phyloP scores from a whole-genome alignment of 2,888 invertebrate genomes.

The Dolichomitus sp. region DNA sequence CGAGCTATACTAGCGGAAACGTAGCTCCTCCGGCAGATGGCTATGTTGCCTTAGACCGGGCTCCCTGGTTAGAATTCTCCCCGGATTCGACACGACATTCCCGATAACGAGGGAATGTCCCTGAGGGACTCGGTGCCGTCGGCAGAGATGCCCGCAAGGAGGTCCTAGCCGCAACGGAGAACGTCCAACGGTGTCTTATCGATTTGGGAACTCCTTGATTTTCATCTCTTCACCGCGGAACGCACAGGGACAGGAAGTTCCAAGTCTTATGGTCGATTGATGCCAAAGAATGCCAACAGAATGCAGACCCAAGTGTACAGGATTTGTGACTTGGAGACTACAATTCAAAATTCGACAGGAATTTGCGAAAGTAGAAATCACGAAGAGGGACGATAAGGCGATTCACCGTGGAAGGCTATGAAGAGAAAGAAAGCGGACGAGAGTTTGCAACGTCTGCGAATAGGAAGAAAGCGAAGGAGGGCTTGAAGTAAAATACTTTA shows the following conservation, averaged over 20 bases:
- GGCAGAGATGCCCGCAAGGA: conserved; percentile 1
- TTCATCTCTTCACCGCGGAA: conserved; percentile 25
- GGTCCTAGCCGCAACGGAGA: conserved; percentile 21
- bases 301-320: no score
- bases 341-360: no score
- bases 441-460: no score
- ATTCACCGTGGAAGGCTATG: no score
- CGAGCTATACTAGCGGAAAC: conserved; percentile 60
- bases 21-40: conserved; percentile 29
- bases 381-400: no score
- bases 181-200: conserved; percentile 62
- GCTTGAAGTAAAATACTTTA: conserved; percentile 79
- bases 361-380: no score
- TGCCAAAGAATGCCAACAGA: conserved; percentile 46
- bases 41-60: conserved; percentile 67
- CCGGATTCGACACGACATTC: conserved; percentile 73
- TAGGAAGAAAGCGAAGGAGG: conserved; percentile 47
- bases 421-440: no score
- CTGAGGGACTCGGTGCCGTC: conserved; percentile 32
- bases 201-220: conserved; percentile 72
- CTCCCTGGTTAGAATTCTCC: conserved; percentile 71
- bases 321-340: no score
- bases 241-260: conserved; percentile 43
- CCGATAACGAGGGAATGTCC: conserved; percentile 72
- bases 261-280: conserved; percentile 41